Evolutionary conservation across 1,140 invertebrate species (phyloP), one percentile per base, ranked within the genome.

Genomic region (Tetramorium alpestre): DNA sequence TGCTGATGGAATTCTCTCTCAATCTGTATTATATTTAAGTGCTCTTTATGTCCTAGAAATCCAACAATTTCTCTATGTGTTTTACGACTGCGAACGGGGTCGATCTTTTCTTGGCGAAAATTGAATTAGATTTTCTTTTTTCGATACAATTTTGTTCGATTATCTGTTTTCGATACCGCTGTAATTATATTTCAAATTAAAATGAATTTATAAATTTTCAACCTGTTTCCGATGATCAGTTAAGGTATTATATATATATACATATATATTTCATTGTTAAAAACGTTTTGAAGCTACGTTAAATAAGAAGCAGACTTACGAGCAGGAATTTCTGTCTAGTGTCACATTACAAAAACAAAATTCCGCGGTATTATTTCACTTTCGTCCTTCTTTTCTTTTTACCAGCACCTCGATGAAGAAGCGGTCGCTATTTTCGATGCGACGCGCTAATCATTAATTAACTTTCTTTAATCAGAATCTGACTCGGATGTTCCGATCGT

Each of bases 401-500:
- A 54, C 51, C 25, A 11, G 22, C 33, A 7, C 8, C 3, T 4
- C 22, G 10, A 18, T 16, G 72, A 87, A 90, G 72, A 87, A 65
- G 3, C 13, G 33, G 18, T 11, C 44, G 65, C 72, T 89, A 89
- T 89, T 87, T 84, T 87, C 67, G 47, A 78, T 89, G 69, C 78
- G 77, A 64, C 72, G 85, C 78, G 89, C 87, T 92, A 92, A 92
- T 93, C 90, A 89, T 93, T 93, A 90, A 93, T 93, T 93, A 91
- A 88, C 78, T 58, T 88, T 91, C 88, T 89, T 92, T 67, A 86
- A 90, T 87, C 89, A 73, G 60, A 84, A 85, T 89, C 88, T 70
- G 69, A 28, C 82, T 64, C 22, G 49, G 69, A 84, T 76, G 77
- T 88, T 89, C 70, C 82, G 86, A 82, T 56, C 49, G 60, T 91